Evolutionary conservation across 2,113 vertebrate species (phyloP).

Genomic region (Apeltes quadracus): DNA sequence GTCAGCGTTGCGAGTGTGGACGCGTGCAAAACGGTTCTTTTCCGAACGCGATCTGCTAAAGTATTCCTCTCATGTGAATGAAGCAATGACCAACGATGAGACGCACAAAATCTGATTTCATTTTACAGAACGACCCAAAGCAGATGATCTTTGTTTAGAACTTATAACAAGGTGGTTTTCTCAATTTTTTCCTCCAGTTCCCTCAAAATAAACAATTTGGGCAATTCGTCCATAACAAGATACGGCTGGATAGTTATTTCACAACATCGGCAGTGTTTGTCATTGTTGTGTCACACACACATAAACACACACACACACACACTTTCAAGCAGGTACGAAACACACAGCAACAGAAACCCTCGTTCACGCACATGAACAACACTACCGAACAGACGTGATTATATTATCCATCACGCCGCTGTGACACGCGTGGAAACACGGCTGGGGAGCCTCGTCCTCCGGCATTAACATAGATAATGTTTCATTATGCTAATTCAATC

Average conservation of each 20-base stretch:
- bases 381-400: slow-evolving; percentile 64
- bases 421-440: slow-evolving; percentile 56
- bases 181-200: neutral
- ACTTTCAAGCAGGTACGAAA: neutral
- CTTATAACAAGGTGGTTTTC: too few species aligned
- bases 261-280: too few species aligned
- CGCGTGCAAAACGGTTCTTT: neutral
- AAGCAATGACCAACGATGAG: neutral
- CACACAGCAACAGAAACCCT: neutral
- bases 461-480: slow-evolving; percentile 69
- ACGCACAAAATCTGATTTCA: neutral
- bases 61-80: neutral
- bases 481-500: slow-evolving; percentile 75
- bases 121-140: neutral
- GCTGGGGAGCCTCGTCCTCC: slow-evolving; percentile 50
- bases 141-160: neutral
- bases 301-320: neutral
- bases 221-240: neutral
- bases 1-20: slow-evolving; percentile 11
- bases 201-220: neutral
- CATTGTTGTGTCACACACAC: neutral
- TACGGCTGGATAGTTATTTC: neutral
- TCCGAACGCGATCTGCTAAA: too few species aligned
- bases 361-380: slow-evolving; percentile 62
- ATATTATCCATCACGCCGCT: slow-evolving; percentile 70